Evolutionary conservation across 2,797 vertebrate species (phyloP), one percentile per base, ranked within the genome.

Genomic region (Adelosebastes latens): DNA sequence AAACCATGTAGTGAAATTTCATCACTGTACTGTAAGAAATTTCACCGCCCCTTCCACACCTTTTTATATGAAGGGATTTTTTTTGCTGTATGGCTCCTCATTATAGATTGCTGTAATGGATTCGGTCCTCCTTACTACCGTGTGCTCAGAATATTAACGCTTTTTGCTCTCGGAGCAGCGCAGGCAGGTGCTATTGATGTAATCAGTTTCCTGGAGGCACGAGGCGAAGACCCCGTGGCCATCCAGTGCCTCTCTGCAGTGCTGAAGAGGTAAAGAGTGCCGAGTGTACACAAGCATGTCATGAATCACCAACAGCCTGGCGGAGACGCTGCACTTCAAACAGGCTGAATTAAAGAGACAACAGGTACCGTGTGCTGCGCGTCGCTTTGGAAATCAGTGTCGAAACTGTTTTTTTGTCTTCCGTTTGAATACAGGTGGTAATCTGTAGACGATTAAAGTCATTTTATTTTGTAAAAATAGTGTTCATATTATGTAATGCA

Each of bases 131-230:
- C 66, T 88, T 58, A 83, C 87, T 71, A 67, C 81, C 56, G 72
- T 92, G 93, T 93, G 93, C 84, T 82, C 67, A 72, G 94, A 95
- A 95, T 96, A 92, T 93, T 89, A 95, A 95, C 77, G 75, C 73
- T 68, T 86, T 70, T 79, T 74, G 63, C 72, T 90, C 85, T 83
- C 36, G 0, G 64, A 73, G 79, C 71, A 32, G 78, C 42, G 4
- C 90, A 77, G 68, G 87, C 90, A 94, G 93, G 89, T 94, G 92
- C 92, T 94, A 94, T 93, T 85, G 94, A 95, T 93, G 91, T 92
- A 94, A 93, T 96, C 93, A 90, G 90, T 90, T 94, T 92, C 87
- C 91, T 85, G 82, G 87, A 92, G 90, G 88, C 87, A 85, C 49
- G 62, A 90, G 86, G 85, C 82, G 73, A 87, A 81, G 88, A 87